These are phyloP conservation scores for Lasiommata megera DNA, from an alignment of 2,888 invertebrate species.

Conservation along the genomic window DNA sequence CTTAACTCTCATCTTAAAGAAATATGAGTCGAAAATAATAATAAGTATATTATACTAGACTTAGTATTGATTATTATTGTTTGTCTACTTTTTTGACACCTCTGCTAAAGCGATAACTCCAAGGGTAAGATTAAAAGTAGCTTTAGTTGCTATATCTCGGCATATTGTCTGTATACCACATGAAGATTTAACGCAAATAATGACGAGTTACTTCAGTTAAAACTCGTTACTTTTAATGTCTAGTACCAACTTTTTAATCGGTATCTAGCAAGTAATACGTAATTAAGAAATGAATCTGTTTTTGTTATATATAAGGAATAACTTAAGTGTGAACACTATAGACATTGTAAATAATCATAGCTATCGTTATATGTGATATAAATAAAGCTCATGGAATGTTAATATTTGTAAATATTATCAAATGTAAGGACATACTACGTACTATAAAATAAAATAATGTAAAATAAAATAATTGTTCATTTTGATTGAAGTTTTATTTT, in stretches of 20 bases:
- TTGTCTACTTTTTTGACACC: too few species aligned
- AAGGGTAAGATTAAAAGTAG: too few species aligned
- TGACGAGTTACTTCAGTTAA: too few species aligned
- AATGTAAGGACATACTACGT: constrained; percentile 48
- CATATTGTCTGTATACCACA: too few species aligned
- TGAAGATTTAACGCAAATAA: too few species aligned
- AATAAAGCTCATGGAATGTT: constrained; percentile 47
- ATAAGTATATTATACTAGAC: too few species aligned
- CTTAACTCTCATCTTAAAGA: too few species aligned
- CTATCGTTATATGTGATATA: constrained; percentile 40
- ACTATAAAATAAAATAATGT: constrained; percentile 16
- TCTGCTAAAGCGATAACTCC: too few species aligned
- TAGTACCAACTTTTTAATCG: constrained; percentile 4
- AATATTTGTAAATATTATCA: constrained; percentile 60
- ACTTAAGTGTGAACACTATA: constrained; percentile 13
- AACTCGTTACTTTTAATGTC: neutral
- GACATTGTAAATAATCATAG: constrained; percentile 34
- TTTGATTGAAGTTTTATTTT: constrained; percentile 51
- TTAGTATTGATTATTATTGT: too few species aligned
- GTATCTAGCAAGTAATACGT: too few species aligned
- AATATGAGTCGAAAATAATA: too few species aligned
- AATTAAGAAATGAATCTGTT: neutral
- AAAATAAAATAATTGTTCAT: constrained; percentile 66
- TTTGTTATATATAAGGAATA: neutral
- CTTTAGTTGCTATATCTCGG: too few species aligned